These are phyloP conservation scores for Saimiri boliviensis DNA, from an alignment of 2,113 vertebrate genomes.

Conservation along the genomic window DNA sequence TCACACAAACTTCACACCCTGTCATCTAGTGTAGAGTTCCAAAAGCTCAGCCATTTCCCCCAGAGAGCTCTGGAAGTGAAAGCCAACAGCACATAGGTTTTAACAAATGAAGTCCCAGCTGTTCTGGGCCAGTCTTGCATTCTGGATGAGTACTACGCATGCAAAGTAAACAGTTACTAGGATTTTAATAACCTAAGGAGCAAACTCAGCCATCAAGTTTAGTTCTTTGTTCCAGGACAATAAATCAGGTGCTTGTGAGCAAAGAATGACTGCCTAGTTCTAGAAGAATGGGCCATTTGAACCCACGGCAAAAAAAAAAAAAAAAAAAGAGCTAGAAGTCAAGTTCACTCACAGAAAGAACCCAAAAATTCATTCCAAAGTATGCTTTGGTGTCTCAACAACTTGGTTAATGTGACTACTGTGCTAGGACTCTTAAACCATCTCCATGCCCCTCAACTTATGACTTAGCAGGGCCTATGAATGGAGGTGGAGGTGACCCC, in stretches of 20 bases:
- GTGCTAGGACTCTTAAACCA: not conserved
- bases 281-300: not conserved
- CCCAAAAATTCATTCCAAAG: not conserved
- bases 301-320: not conserved
- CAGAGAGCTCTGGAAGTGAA: not conserved
- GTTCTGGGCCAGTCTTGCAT: accelerated
- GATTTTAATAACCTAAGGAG: not conserved
- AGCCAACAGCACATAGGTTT: not conserved
- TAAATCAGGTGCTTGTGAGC: not conserved
- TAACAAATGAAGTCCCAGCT: accelerated
- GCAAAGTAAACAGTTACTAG: too few relatives aligned
- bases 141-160: accelerated
- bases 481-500: accelerated
- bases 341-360: not conserved
- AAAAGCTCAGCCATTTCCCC: not conserved
- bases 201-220: not conserved
- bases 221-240: not conserved
- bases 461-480: accelerated
- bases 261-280: not conserved
- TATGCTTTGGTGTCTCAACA: not conserved
- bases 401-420: not conserved
- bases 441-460: not conserved
- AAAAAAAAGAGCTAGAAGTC: not conserved
- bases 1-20: not conserved
- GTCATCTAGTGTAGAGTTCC: not conserved